These are phyloP conservation scores for Suncus etruscus DNA, from an alignment of 2,113 vertebrate species.

Conservation along the genomic window DNA sequence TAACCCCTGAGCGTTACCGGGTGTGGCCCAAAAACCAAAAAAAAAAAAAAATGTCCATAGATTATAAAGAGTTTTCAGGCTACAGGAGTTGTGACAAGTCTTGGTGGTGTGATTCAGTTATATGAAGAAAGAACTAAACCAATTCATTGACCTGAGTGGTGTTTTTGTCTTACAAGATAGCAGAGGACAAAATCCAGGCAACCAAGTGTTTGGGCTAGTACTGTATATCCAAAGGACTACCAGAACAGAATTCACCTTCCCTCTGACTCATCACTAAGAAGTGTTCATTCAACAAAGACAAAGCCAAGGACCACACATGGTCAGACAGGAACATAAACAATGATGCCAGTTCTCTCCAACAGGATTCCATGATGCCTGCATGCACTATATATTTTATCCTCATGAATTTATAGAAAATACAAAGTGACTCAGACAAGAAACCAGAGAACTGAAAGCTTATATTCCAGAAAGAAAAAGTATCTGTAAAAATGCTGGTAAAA, in stretches of 20 bases:
- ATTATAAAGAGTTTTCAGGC: background rate
- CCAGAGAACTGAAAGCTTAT: background rate
- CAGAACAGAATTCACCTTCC: background rate
- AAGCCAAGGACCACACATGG: background rate
- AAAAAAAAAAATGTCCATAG: background rate
- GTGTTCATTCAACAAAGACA: background rate
- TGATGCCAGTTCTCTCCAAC: background rate
- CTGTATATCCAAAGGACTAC: background rate
- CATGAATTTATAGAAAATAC: background rate
- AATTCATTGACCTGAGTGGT: background rate
- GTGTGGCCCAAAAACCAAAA: too few relatives aligned
- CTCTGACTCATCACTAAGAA: background rate
- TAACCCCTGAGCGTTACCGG: too few relatives aligned
- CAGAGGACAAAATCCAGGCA: background rate
- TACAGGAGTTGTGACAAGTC: background rate
- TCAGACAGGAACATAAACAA: background rate
- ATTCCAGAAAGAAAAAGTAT: background rate
- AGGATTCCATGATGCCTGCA: background rate
- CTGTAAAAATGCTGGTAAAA: background rate
- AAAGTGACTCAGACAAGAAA: background rate
- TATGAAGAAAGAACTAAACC: constrained; percentile 13
- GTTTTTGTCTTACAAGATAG: background rate
- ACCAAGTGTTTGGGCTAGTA: background rate
- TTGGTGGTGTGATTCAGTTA: background rate
- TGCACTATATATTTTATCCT: background rate